phyloP scores from a whole-genome alignment of 2,888 invertebrate genomes.

The Amaurobius ferox region DNA sequence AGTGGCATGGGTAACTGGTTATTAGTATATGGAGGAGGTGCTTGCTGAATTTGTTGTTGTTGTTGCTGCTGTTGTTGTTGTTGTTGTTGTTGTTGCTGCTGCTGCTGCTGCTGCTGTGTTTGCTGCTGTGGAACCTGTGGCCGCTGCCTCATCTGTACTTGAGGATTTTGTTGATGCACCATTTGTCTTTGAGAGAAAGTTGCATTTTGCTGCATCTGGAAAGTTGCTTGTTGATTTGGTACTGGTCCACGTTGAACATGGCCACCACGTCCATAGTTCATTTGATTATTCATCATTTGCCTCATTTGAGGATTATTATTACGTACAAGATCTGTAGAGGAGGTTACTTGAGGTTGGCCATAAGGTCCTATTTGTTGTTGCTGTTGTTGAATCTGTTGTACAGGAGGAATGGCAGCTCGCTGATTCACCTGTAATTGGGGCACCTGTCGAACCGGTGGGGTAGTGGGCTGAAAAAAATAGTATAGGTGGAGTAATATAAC shows the following conservation, averaged over 20 bases:
- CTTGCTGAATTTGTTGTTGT: conserved; percentile 25
- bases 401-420: conserved; percentile 1
- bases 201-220: conserved; percentile 23
- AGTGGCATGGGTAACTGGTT: conserved; percentile 49
- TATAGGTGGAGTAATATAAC: no score
- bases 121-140: conserved; percentile 36
- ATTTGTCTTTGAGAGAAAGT: conserved; percentile 1
- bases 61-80: conserved; percentile 20
- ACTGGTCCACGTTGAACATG: conserved; percentile 18
- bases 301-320: conserved; percentile 19
- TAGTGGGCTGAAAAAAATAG: conserved; percentile 33
- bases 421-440: conserved; percentile 27
- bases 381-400: conserved; percentile 15
- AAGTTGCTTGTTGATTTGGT: conserved; percentile 27
- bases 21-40: conserved; percentile 11
- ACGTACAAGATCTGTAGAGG: conserved; percentile 67
- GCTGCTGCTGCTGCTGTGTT: conserved; percentile 28
- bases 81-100: conserved; percentile 20
- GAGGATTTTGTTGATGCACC: conserved; percentile 28
- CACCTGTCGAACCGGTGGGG: conserved; percentile 21
- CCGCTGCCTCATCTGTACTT: conserved; percentile 28
- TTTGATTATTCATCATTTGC: conserved; percentile 26
- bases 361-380: conserved; percentile 35
- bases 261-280: conserved; percentile 11
- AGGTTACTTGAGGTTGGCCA: conserved; percentile 70